Percentiles rank a stretch among this genome's conserved stretches.
phyloP scores from a whole-genome alignment of 2,113 vertebrate species.

The Cyphomyrus plagiostoma region DNA sequence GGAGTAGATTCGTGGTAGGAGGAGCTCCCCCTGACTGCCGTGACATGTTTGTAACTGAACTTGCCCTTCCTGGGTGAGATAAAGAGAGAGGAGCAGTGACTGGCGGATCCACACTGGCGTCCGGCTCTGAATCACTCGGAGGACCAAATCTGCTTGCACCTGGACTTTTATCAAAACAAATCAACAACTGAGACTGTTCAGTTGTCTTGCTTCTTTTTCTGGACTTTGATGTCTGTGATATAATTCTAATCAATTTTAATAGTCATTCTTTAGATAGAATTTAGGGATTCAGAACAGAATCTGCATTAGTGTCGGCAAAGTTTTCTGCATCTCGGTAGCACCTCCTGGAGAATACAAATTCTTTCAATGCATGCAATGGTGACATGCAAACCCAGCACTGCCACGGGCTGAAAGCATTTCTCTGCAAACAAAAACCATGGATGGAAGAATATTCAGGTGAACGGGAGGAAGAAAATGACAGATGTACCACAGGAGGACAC shows the following conservation, averaged over 20 bases:
- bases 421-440: not conserved
- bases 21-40: not conserved
- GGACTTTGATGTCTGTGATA: not conserved
- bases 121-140: not conserved
- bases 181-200: not conserved
- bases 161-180: not conserved
- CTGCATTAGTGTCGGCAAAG: not conserved
- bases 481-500: not conserved
- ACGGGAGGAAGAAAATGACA: not conserved
- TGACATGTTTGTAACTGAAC: not conserved
- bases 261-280: not conserved
- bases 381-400: conserved; percentile 31
- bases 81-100: not conserved
- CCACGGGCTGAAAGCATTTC: conserved; percentile 27
- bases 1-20: not conserved
- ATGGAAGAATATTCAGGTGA: not conserved
- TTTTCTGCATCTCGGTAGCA: conserved; percentile 7
- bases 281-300: not conserved
- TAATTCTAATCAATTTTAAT: not conserved
- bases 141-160: not conserved
- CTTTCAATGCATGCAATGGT: conserved; percentile 38
- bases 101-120: not conserved
- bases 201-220: not conserved
- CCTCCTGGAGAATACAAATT: conserved; percentile 27
- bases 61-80: conserved; percentile 20